These are phyloP conservation scores for Periparus ater DNA, from an alignment of 2,797 vertebrate species.

Conservation along the genomic window DNA sequence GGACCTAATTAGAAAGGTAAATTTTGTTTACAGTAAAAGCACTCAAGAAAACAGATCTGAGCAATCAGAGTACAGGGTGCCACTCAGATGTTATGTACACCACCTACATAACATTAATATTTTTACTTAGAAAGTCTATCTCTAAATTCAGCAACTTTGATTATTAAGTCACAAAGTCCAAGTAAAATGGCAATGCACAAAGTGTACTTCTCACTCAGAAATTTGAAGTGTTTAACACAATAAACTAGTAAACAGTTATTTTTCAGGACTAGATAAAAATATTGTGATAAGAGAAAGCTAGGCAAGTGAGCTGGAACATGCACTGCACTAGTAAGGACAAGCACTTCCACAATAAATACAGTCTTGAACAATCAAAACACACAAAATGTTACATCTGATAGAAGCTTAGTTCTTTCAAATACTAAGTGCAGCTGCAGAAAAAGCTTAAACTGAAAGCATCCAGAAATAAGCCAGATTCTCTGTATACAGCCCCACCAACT, in stretches of 20 bases:
- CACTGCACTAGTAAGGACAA: background rate
- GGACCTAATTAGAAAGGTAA: slow-evolving; percentile 81
- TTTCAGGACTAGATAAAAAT: background rate
- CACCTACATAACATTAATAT: background rate
- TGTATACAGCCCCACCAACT: background rate
- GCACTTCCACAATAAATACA: background rate
- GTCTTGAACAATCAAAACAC: background rate
- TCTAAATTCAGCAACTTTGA: background rate
- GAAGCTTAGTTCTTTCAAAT: background rate
- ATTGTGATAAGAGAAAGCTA: background rate
- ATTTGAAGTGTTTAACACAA: background rate
- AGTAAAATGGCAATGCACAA: background rate
- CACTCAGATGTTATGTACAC: background rate
- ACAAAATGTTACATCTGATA: background rate
- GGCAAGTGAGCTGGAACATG: background rate
- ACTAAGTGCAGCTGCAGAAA: background rate
- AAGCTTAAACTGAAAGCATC: background rate
- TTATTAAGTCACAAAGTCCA: background rate
- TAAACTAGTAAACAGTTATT: background rate
- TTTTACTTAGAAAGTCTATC: background rate
- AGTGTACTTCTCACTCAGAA: background rate
- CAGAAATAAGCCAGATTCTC: background rate
- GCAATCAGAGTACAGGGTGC: background rate
- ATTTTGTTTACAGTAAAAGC: background rate
- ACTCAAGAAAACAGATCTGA: background rate